Conservation (phyloP, 2,888 invertebrate genomes). For the Magallana nippona region DNA sequence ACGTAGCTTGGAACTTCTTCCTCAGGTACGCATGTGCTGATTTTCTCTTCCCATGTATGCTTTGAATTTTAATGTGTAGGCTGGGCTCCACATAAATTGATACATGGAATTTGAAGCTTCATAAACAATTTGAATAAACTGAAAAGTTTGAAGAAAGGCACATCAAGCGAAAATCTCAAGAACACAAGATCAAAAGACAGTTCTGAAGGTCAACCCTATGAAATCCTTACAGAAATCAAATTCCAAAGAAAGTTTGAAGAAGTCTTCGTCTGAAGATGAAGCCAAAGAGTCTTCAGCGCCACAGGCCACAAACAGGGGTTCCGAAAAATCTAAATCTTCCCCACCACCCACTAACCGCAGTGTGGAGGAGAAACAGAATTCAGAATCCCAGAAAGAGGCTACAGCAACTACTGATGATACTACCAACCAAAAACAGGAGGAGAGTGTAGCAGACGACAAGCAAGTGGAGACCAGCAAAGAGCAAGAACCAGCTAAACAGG, state of each 20-base stretch:
- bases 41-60: too few species aligned
- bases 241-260: background rate
- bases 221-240: background rate
- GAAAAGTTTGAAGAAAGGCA: constrained; percentile 42
- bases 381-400: constrained; percentile 10
- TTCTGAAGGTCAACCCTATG: background rate
- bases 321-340: background rate
- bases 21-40: constrained; percentile 75
- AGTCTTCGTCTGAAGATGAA: background rate
- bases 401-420: constrained; percentile 2
- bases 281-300: constrained; percentile 20
- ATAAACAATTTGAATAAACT: too few species aligned
- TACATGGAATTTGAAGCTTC: too few species aligned
- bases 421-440: constrained; percentile 13
- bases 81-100: too few species aligned
- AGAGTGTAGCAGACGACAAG: background rate
- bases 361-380: background rate
- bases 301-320: background rate
- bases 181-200: constrained; percentile 18
- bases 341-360: background rate
- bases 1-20: constrained; percentile 80
- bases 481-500: constrained; percentile 15
- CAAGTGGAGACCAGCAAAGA: constrained; percentile 1
- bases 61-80: too few species aligned
- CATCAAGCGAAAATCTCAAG: constrained; percentile 37